Evolutionary conservation across 2,113 vertebrate genomes (phyloP), one percentile per base, ranked within the genome.

Genomic region (Silurus meridionalis): DNA sequence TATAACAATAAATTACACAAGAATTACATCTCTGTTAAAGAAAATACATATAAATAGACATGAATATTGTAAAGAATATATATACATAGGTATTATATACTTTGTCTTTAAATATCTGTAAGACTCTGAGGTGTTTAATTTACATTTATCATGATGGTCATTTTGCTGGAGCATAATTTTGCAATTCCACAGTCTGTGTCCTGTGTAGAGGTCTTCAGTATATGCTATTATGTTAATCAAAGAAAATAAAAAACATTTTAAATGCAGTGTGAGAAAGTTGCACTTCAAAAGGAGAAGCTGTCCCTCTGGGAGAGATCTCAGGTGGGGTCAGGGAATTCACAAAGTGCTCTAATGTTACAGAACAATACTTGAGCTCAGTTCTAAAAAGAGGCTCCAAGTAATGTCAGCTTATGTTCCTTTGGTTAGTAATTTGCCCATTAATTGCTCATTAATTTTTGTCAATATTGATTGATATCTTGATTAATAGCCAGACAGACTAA

Each of bases 401-500:
- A 60, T 53, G 46, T 63, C 57, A 82, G 46, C 11, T 67, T 60
- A 82, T 53, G 61, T 74, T 52, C 69, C 52, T 28, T 82, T 64
- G 11, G 75, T 79, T 82, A 85, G 64, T 75, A 64, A 53, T 83
- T 80, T 57, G 53, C 78, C 71, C 81, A 60, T 46, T 81, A 81
- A 83, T 89, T 89, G 87, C 72, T 87, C 83, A 84, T 86, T 81
- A 57, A 89, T 85, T 87, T 88, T 77, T 3, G 87, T 92, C 89
- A 88, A 89, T 93, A 94, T 93, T 97, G 96, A 97, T 96, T 96
- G 94, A 96, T 97, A 95, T 95, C 94, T 96, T 96, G 96, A 97
- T 95, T 94, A 93, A 95, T 95, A 92, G 93, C 92, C 95, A 92
- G 93, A 90, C 91, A 90, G 92, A 92, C 91, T 87, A 3, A 91